These are phyloP conservation scores for Crocodylus rhombifer DNA, from an alignment of 2,797 vertebrate genomes.

Conservation along the genomic window DNA sequence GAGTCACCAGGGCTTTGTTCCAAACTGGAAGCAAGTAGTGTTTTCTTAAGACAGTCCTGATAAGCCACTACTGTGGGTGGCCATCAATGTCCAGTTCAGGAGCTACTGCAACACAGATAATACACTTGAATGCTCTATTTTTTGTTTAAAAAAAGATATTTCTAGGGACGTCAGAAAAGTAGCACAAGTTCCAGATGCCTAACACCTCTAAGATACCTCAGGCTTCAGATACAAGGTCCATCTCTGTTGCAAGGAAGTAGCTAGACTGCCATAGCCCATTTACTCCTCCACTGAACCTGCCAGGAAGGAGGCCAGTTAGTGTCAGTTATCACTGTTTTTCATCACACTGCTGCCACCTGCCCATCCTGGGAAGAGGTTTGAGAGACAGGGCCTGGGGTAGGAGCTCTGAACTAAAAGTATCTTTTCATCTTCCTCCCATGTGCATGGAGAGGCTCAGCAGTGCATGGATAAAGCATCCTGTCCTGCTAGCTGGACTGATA, in stretches of 20 bases:
- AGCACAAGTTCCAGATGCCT: too few relatives aligned
- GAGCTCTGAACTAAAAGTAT: not conserved
- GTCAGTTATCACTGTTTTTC: not conserved
- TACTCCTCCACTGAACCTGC: too few relatives aligned
- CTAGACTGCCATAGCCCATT: too few relatives aligned
- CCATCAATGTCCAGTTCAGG: not conserved
- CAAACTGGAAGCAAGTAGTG: not conserved
- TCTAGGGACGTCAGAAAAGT: too few relatives aligned
- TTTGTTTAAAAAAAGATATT: too few relatives aligned
- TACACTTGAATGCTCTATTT: not conserved
- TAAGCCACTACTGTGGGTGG: not conserved
- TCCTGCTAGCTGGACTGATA: not conserved
- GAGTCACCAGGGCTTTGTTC: not conserved
- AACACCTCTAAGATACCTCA: too few relatives aligned
- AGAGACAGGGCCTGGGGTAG: not conserved
- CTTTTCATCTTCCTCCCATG: not conserved
- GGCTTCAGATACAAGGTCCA: too few relatives aligned
- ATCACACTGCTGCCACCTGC: not conserved
- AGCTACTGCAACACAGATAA: not conserved
- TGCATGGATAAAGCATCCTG: not conserved
- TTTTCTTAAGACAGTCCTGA: not conserved
- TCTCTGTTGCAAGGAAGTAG: too few relatives aligned
- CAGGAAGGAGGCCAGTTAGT: not conserved
- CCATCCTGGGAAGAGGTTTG: not conserved
- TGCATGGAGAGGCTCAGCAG: not conserved